A percentile compares a stretch with the other conserved stretches of the same genome.
Conservation (phyloP, 2,113 vertebrate species). For the Lepisosteus osseus region DNA sequence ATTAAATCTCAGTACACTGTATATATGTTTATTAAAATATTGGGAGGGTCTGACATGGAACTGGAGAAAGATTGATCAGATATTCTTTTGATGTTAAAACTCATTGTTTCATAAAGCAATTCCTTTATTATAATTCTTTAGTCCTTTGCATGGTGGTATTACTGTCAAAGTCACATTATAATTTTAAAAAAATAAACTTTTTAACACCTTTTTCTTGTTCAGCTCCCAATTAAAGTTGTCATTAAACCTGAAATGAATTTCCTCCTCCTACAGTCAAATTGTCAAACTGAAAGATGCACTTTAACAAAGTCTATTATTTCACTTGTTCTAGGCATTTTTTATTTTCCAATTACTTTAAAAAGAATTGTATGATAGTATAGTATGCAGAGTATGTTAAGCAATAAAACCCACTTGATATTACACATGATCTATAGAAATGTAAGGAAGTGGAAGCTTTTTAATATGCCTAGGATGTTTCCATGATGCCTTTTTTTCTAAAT, state of each 20-base stretch:
- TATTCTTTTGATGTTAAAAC: slow-evolving; percentile 29
- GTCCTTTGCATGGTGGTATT: slow-evolving; percentile 65
- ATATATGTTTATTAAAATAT: slow-evolving; percentile 62
- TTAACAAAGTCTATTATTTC: background rate
- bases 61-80: slow-evolving; percentile 41
- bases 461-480: background rate
- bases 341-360: slow-evolving; percentile 14
- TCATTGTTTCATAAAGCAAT: slow-evolving; percentile 17
- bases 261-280: background rate
- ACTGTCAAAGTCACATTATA: slow-evolving; percentile 56
- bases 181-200: background rate
- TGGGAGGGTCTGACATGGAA: slow-evolving; percentile 57
- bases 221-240: slow-evolving; percentile 8
- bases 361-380: slow-evolving; percentile 19
- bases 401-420: slow-evolving; percentile 33
- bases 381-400: slow-evolving; percentile 44
- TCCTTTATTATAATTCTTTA: slow-evolving; percentile 58
- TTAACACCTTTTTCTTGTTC: background rate
- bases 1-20: slow-evolving; percentile 58
- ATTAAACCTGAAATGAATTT: no score
- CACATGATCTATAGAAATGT: slow-evolving; percentile 10
- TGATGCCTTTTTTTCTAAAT: background rate
- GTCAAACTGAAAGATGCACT: background rate
- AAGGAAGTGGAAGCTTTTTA: background rate
- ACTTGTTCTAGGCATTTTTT: slow-evolving; percentile 4